These are phyloP conservation scores for Bellardia pandia DNA, from an alignment of 2,888 invertebrate species.

Conservation along the genomic window DNA sequence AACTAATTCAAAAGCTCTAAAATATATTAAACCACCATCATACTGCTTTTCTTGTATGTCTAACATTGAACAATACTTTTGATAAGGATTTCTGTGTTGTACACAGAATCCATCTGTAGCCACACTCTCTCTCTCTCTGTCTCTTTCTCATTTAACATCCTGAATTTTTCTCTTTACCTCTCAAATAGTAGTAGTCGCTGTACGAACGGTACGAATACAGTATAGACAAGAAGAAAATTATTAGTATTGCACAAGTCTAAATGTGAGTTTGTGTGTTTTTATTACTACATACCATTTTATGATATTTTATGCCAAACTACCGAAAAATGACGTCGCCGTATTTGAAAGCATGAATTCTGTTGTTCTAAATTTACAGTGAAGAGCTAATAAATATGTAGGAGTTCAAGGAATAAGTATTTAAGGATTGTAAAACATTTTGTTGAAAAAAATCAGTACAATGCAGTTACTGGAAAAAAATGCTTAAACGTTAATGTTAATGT, in stretches of 20 bases:
- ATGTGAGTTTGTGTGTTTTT: not conserved
- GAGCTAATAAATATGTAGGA: not conserved
- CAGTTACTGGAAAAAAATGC: too few species aligned
- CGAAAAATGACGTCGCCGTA: not conserved
- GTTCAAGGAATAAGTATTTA: not conserved
- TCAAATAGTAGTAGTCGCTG: not conserved
- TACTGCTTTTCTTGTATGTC: slow-evolving; percentile 13
- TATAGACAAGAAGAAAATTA: slow-evolving; percentile 5
- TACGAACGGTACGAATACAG: not conserved
- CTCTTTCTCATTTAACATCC: slow-evolving; percentile 33
- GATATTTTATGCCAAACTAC: not conserved
- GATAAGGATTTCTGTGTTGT: slow-evolving; percentile 50
- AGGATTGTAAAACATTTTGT: too few species aligned
- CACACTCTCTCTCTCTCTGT: slow-evolving; percentile 21
- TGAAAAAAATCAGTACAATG: too few species aligned
- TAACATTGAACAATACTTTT: slow-evolving; percentile 42
- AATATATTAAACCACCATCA: slow-evolving; percentile 26
- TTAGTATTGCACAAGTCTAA: not conserved
- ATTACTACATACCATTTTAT: not conserved
- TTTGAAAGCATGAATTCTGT: not conserved
- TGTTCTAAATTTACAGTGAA: not conserved
- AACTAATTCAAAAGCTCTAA: slow-evolving; percentile 60
- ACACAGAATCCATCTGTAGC: slow-evolving; percentile 66
- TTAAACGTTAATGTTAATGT: too few species aligned
- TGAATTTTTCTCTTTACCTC: slow-evolving; percentile 37